Percentiles rank a stretch among this genome's conserved stretches.
Evolutionary conservation across 2,113 vertebrate genomes (phyloP).

Genomic region (Phyllopteryx taeniolatus): DNA sequence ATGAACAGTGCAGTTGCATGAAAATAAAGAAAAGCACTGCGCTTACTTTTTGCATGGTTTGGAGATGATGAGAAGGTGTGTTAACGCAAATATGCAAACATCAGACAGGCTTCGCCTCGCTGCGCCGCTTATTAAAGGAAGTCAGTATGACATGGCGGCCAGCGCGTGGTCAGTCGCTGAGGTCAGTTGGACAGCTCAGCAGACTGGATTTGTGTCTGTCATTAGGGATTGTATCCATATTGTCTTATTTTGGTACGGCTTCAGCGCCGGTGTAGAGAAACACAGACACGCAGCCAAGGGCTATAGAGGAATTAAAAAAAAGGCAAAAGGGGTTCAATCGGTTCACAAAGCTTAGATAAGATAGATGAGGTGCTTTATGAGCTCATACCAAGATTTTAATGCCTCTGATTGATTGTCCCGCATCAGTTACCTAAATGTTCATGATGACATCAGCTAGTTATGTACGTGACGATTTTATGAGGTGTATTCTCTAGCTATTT

Average conservation of each 20-base stretch:
- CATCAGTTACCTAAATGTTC: conserved; percentile 40
- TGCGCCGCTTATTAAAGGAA: conserved; percentile 5
- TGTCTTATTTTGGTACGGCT: conserved; percentile 56
- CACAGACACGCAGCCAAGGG: conserved; percentile 12
- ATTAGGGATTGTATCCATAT: conserved; percentile 36
- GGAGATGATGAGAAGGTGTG: not conserved
- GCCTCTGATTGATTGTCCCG: conserved; percentile 29
- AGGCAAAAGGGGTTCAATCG: conserved; percentile 22
- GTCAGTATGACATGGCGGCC: conserved; percentile 39
- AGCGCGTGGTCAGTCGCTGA: conserved; percentile 60
- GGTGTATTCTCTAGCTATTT: conserved; percentile 3
- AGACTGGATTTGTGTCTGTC: conserved; percentile 45
- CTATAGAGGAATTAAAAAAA: conserved; percentile 6
- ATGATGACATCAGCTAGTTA: conserved; percentile 17
- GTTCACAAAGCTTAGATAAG: conserved; percentile 43
- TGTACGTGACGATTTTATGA: conserved; percentile 1
- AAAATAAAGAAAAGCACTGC: not conserved
- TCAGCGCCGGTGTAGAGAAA: conserved; percentile 26
- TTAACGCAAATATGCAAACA: not conserved
- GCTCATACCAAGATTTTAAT: conserved; percentile 29
- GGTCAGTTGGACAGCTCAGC: conserved; percentile 55
- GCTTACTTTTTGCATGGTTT: not conserved
- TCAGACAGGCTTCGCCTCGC: not conserved
- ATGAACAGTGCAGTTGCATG: not conserved
- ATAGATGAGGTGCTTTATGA: conserved; percentile 35